Percentiles rank a stretch among this genome's conserved stretches.
phyloP scores from a whole-genome alignment of 30 jellyfish, hydroid and myxozoan genomes.

The Catostylus mosaicus region DNA sequence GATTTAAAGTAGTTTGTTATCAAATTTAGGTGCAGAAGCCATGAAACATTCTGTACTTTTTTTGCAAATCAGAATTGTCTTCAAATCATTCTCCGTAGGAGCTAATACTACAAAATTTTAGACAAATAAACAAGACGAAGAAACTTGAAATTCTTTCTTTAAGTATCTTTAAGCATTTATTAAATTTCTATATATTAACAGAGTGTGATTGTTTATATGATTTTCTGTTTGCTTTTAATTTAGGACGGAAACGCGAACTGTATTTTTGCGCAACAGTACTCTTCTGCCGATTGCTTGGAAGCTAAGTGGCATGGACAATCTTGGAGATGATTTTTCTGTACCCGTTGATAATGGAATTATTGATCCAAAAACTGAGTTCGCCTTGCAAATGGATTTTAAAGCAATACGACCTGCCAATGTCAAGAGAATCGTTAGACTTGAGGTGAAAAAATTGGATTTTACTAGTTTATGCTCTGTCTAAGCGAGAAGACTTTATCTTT shows the following conservation, averaged over 20 bases:
- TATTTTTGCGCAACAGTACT: constrained; percentile 92
- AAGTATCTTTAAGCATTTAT: too few relatives aligned
- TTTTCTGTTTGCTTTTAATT: neutral
- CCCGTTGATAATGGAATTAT: constrained; percentile 87
- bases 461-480: neutral
- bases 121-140: too few relatives aligned
- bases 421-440: constrained; percentile 91
- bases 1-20: too few relatives aligned
- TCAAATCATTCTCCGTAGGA: too few relatives aligned
- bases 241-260: constrained; percentile 92
- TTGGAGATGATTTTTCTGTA: constrained; percentile 98
- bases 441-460: constrained; percentile 43
- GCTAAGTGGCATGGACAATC: constrained; percentile 95
- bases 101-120: too few relatives aligned
- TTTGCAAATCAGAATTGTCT: too few relatives aligned
- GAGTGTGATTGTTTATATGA: too few relatives aligned
- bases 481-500: too few relatives aligned
- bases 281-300: constrained; percentile 97
- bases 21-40: too few relatives aligned
- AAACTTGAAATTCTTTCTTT: too few relatives aligned
- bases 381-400: constrained; percentile 93
- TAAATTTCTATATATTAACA: too few relatives aligned
- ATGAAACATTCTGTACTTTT: too few relatives aligned
- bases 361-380: constrained; percentile 93
- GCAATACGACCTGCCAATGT: constrained; percentile 81